phyloP scores from a whole-genome alignment of 2,888 invertebrate species.

The Antitype chi region DNA sequence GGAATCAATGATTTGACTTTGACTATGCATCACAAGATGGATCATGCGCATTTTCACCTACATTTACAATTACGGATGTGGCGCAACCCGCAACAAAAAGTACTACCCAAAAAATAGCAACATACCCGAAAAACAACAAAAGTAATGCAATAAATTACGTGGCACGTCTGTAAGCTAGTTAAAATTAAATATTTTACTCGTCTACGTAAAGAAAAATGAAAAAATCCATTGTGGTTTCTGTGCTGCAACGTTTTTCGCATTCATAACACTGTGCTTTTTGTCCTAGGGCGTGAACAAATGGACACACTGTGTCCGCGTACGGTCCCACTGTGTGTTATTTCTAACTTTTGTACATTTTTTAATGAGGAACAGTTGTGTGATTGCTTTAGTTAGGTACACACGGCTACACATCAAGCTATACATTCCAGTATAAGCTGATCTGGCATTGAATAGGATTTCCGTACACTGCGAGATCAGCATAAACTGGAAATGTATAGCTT shows the following conservation, averaged over 20 bases:
- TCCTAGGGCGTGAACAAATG: slow-evolving; percentile 79
- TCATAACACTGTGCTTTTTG: slow-evolving; percentile 79
- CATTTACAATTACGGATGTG: not conserved
- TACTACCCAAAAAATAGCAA: slow-evolving; percentile 15
- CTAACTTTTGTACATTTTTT: slow-evolving; percentile 64
- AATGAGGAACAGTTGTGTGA: slow-evolving; percentile 25
- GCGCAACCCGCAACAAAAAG: not conserved
- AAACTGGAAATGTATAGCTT: too few species aligned
- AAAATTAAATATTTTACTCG: slow-evolving; percentile 74
- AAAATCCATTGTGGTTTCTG: slow-evolving; percentile 67
- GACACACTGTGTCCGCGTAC: slow-evolving; percentile 77
- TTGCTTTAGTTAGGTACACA: slow-evolving; percentile 22
- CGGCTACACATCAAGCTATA: too few species aligned
- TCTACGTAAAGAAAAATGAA: slow-evolving; percentile 68
- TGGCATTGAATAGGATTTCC: too few species aligned
- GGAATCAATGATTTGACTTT: too few species aligned
- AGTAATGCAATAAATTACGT: slow-evolving; percentile 44
- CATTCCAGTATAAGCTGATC: too few species aligned
- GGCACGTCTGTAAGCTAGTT: slow-evolving; percentile 67
- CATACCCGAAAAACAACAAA: slow-evolving; percentile 35
- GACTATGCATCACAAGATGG: not conserved
- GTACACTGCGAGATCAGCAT: too few species aligned
- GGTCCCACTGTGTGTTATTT: slow-evolving; percentile 68
- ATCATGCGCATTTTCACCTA: not conserved
- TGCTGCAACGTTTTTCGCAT: slow-evolving; percentile 77